These are phyloP conservation scores for Ovis aries DNA, from an alignment of 2,113 vertebrate species.

Conservation along the genomic window DNA sequence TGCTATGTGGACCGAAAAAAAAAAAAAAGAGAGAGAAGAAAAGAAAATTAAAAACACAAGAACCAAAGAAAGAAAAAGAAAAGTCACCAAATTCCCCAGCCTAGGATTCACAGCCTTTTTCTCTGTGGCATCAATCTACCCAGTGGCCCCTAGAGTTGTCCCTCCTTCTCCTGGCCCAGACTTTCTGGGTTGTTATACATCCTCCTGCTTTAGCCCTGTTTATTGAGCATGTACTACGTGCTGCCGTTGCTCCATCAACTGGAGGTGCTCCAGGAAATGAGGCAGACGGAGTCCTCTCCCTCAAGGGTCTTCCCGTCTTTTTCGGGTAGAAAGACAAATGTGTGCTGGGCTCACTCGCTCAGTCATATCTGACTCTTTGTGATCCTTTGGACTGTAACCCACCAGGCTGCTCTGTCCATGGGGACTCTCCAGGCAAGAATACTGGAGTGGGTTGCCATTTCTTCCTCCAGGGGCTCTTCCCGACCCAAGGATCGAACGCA, in stretches of 20 bases:
- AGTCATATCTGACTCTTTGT: not conserved
- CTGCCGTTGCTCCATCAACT: not conserved
- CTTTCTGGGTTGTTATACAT: no score
- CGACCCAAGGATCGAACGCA: not conserved
- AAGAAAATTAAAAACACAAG: not conserved
- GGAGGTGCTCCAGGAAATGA: not conserved
- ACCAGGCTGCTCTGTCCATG: not conserved
- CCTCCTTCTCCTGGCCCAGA: not conserved
- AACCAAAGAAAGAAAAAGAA: not conserved
- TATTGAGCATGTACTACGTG: not conserved
- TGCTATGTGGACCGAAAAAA: not conserved
- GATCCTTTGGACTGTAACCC: not conserved
- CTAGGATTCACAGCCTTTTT: not conserved
- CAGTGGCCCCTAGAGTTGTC: accelerated
- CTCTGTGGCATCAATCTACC: not conserved
- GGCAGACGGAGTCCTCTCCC: not conserved
- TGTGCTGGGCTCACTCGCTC: not conserved
- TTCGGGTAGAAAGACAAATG: not conserved
- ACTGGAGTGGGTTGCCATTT: not conserved
- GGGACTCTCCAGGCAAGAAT: not conserved
- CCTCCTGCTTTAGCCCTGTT: accelerated
- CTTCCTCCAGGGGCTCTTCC: not conserved
- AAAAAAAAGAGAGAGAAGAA: not conserved
- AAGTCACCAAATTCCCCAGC: not conserved
- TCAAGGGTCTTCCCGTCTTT: not conserved